A percentile compares a stretch with the other conserved stretches of the same genome.
phyloP scores from a whole-genome alignment of 2,797 vertebrate species.

The Margarornis squamiger region DNA sequence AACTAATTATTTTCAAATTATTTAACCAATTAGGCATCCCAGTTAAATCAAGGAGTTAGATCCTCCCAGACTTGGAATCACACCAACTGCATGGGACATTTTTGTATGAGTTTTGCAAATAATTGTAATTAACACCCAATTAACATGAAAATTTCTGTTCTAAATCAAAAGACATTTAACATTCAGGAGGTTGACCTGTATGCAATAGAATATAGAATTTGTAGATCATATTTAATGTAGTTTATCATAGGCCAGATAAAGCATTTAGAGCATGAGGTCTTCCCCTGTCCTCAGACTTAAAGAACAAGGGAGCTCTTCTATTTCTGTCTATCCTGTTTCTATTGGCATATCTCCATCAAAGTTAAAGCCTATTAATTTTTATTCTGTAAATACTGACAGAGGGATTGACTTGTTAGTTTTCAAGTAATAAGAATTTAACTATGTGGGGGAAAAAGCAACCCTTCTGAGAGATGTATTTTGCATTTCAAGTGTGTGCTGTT shows the following conservation, averaged over 20 bases:
- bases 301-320: background rate
- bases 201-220: background rate
- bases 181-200: background rate
- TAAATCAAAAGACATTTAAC: background rate
- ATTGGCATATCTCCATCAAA: background rate
- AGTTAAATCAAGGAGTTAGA: background rate
- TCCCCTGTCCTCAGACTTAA: background rate
- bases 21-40: background rate
- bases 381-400: background rate
- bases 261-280: background rate
- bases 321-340: background rate
- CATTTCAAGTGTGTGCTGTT: background rate
- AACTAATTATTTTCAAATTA: background rate
- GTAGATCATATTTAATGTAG: background rate
- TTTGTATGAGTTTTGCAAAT: background rate
- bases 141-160: background rate
- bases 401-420: background rate
- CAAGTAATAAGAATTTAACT: background rate
- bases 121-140: background rate
- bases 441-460: background rate
- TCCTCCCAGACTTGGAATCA: background rate
- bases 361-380: background rate
- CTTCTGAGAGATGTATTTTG: background rate
- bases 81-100: background rate
- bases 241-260: background rate